Base-by-base conservation (phyloP, 2,888 invertebrate genomes). In the Nasonovia ribisnigri region DNA sequence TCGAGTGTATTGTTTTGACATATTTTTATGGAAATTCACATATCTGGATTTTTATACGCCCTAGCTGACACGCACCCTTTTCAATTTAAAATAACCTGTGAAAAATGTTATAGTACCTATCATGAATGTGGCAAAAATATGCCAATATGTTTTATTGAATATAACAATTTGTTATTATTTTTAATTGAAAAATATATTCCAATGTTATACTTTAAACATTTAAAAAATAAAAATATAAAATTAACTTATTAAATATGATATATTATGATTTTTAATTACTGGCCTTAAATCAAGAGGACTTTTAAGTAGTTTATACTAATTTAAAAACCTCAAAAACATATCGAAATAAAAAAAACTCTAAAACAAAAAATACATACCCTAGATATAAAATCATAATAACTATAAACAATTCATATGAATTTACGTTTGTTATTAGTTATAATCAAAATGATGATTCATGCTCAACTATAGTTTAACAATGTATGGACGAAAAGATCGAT, bases 1-100 rank as follows among this genome's bases (percentile, higher is more conserved):
- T 77, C 36, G 36, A 88, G 36, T 54, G 88, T 42, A 88, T 88
- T 88, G 88, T 88, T 88, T 54, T 88, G 54, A 54, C 42, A 42
- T 88, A 36, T 26, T 36, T 54, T 77, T 36, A 77, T 77, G 42
- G 51, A 88, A 88, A 88, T 51, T 51, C 51, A 16, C 24, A 24
- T 36, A 24, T 54, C 48, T 88, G 20, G 11, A 42, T 88, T 88
- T 88, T 24, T 54, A 26, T 54, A 54, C 42, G 24, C 11, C 20
- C 88, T 54, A 42, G 1, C 3, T 36, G 77, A 88, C 36, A 54
- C 42, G 11, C 54, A 54, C 88, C 54, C 51, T 26, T 88, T 88
- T 51, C 88, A 54, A 36, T 88, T 88, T 88, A 77, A 77, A 36
- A 77, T 36, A 77, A 77, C 36, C 36, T 54, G 51, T 36, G 88